A percentile compares a stretch with the other conserved stretches of the same genome.
phyloP scores from a whole-genome alignment of 1,140 invertebrate species.

The Solenopsis invicta region DNA sequence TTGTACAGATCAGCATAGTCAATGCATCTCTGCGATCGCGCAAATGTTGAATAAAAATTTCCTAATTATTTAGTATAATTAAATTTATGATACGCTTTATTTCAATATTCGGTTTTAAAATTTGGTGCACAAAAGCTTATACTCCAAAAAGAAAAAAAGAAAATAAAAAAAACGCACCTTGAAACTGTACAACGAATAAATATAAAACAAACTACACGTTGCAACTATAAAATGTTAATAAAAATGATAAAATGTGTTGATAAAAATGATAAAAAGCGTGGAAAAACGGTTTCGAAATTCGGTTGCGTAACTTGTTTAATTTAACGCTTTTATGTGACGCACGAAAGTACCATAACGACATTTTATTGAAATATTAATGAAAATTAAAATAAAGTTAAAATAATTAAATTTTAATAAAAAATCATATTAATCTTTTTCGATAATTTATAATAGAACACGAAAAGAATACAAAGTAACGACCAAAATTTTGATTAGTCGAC shows the following conservation, averaged over 20 bases:
- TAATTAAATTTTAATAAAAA: background rate
- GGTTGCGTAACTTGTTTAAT: background rate
- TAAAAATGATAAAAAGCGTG: background rate
- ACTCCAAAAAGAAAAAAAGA: background rate
- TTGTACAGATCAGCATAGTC: background rate
- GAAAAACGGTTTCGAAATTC: background rate
- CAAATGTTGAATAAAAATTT: background rate
- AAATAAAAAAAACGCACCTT: background rate
- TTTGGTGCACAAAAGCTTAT: background rate
- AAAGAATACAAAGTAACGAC: background rate
- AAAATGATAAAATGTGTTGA: background rate
- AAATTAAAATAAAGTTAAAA: background rate
- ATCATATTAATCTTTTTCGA: background rate
- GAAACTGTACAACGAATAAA: background rate
- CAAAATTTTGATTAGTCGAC: background rate
- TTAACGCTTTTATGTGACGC: background rate
- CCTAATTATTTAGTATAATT: background rate
- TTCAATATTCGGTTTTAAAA: background rate
- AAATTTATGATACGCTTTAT: background rate
- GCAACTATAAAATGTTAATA: background rate
- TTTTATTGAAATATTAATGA: constrained; percentile 1
- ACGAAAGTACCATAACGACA: background rate
- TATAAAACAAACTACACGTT: background rate
- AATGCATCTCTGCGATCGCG: background rate
- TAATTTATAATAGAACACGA: background rate